These are phyloP conservation scores for Camponotus vicinus DNA, from an alignment of 1,140 invertebrate species.

Conservation along the genomic window DNA sequence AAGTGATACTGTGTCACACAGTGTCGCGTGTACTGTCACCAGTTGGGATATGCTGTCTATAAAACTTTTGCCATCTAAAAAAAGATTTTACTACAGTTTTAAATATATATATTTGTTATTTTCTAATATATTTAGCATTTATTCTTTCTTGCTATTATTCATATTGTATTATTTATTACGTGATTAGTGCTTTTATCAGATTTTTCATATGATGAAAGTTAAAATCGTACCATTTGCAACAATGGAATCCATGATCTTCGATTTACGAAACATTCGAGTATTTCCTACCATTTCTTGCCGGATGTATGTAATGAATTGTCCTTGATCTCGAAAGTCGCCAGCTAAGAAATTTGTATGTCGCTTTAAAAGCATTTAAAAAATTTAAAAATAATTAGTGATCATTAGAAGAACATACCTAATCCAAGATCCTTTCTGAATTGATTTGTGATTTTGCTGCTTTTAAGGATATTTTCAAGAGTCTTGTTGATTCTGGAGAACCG, in stretches of 20 bases:
- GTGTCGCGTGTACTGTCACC: slow-evolving; percentile 78
- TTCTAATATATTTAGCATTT: neutral
- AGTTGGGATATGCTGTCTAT: slow-evolving; percentile 76
- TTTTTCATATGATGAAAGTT: too few species aligned
- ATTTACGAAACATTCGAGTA: slow-evolving; percentile 65
- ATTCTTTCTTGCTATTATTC: too few species aligned
- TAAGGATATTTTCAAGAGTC: slow-evolving; percentile 77
- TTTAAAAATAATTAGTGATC: too few species aligned
- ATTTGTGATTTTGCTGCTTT: slow-evolving; percentile 67
- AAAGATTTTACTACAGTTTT: slow-evolving; percentile 1
- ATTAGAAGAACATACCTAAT: slow-evolving; percentile 65
- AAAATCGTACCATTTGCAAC: slow-evolving; percentile 65
- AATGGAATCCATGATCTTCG: slow-evolving; percentile 73
- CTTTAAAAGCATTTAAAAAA: neutral
- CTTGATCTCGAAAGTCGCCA: slow-evolving; percentile 55
- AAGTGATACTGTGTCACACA: slow-evolving; percentile 79
- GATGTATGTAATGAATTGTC: slow-evolving; percentile 68
- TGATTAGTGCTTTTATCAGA: too few species aligned
- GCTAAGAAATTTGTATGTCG: slow-evolving; percentile 18
- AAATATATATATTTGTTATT: neutral
- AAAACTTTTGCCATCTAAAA: slow-evolving; percentile 70
- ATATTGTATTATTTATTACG: too few species aligned
- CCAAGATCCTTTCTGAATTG: slow-evolving; percentile 77
- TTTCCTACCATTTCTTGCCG: slow-evolving; percentile 71
- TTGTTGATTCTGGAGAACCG: slow-evolving; percentile 81